Evolutionary conservation across 2,888 invertebrate species (phyloP).

Genomic region (Coelogynopora nodosa): DNA sequence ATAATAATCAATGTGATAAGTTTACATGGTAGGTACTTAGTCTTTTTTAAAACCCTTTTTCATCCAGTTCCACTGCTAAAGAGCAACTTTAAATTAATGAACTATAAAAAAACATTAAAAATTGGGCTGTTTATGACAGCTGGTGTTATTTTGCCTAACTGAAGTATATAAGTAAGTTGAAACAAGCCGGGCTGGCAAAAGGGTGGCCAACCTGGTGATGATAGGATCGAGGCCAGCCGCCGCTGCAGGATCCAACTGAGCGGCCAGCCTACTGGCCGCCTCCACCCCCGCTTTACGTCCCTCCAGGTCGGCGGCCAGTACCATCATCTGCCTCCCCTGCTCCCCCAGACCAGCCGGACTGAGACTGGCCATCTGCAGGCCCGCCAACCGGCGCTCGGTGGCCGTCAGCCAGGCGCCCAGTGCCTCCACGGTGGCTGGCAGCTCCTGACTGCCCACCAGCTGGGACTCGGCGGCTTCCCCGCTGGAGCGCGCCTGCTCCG

Average conservation of each 20-base stretch:
- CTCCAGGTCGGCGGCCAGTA: conserved; percentile 38
- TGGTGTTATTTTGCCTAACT: too few relatives aligned
- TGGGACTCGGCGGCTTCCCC: background rate
- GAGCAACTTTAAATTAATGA: too few relatives aligned
- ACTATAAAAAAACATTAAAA: too few relatives aligned
- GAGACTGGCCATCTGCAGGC: conserved; percentile 35
- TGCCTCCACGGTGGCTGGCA: background rate
- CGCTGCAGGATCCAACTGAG: background rate
- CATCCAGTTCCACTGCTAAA: too few relatives aligned
- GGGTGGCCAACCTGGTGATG: background rate
- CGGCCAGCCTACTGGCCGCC: background rate
- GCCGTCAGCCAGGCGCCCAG: conserved; percentile 32
- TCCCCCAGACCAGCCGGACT: conserved; percentile 33
- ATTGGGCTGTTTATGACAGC: too few relatives aligned
- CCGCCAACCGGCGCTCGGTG: conserved; percentile 1
- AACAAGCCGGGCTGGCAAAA: too few relatives aligned
- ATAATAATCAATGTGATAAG: too few relatives aligned
- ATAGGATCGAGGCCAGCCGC: background rate
- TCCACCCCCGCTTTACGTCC: conserved; percentile 34
- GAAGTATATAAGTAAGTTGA: too few relatives aligned
- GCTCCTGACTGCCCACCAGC: background rate
- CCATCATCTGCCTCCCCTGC: conserved; percentile 39
- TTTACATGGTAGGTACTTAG: too few relatives aligned
- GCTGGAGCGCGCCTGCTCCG: background rate
- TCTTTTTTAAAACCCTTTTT: too few relatives aligned